These are phyloP conservation scores for Acinonyx jubatus DNA, from an alignment of 2,113 vertebrate genomes.

Conservation along the genomic window DNA sequence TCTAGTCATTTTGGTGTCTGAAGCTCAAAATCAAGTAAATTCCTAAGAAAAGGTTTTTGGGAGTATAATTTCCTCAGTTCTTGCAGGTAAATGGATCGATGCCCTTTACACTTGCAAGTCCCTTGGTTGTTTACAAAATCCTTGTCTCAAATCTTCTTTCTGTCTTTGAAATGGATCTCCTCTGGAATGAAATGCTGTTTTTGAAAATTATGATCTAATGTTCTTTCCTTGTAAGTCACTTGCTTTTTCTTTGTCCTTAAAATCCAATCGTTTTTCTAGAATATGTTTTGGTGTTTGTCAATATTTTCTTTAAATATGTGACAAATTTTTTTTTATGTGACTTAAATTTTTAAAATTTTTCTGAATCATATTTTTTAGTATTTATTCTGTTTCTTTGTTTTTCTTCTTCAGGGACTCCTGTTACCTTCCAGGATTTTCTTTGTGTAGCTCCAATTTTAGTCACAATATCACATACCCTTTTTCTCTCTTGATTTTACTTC, in stretches of 20 bases:
- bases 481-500: neutral
- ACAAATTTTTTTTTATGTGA: neutral
- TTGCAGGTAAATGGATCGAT: neutral
- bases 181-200: constrained; percentile 33
- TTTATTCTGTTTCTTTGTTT: neutral
- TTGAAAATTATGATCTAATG: constrained; percentile 12
- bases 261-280: neutral
- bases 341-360: neutral
- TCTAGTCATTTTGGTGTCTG: neutral
- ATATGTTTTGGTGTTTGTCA: neutral
- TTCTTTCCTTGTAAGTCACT: neutral
- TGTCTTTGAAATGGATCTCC: constrained; percentile 31
- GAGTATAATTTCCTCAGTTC: neutral
- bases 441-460: neutral
- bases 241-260: constrained; percentile 35
- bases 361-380: neutral
- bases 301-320: neutral
- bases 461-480: neutral
- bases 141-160: neutral
- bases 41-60: neutral
- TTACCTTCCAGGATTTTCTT: neutral
- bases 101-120: neutral
- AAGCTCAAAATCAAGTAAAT: neutral
- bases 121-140: neutral
- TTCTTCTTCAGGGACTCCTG: neutral